Base-by-base conservation (phyloP, 92 coral and sea anemone species). In the Montipora capitata region DNA sequence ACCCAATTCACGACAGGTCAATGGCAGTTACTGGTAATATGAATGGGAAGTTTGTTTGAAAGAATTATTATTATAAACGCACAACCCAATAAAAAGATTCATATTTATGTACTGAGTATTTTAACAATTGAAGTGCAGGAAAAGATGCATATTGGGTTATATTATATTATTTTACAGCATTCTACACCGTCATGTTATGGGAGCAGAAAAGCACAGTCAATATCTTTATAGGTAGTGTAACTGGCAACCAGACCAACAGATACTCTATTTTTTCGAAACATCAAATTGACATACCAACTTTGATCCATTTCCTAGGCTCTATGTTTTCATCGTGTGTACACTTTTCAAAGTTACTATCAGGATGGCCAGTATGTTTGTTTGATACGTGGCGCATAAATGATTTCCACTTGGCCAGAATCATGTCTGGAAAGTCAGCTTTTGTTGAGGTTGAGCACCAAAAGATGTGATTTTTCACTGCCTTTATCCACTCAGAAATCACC, bases 361-460 rank as follows among this genome's bases (percentile, higher is more conserved):
- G 91, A 35, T 87, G 86, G 35, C 59, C 69, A 0, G 45, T 87
- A 59, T 87, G 91, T 35, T 87, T 59, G 20, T 80, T 72, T 27
- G 91, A 87, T 0, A 87, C 74, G 49, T 87, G 87, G 7, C 40
- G 86, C 78, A 80, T 15, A 14, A 87, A 80, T 44, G 91, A 87
- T 41, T 87, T 80, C 86, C 91, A 80, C 49, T 86, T 86, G 12
- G 90, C 90, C 79, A 79, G 48, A 64, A 78, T 86, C 80, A 86
- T 14, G 20, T 56, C 68, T 62, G 59, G 81, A 20, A 87, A 87
- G 38, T 86, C 91, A 61, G 69, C 40, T 61, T 57, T 40, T 70
- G 91, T 87, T 12, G 81, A 87, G 58, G 86, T 87, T 38, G 87
- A 87, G 38, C 84, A 86, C 90, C 85, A 86, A 61, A 68, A 86